These are phyloP conservation scores for Venturia canescens DNA, from an alignment of 1,140 invertebrate genomes.

Conservation along the genomic window DNA sequence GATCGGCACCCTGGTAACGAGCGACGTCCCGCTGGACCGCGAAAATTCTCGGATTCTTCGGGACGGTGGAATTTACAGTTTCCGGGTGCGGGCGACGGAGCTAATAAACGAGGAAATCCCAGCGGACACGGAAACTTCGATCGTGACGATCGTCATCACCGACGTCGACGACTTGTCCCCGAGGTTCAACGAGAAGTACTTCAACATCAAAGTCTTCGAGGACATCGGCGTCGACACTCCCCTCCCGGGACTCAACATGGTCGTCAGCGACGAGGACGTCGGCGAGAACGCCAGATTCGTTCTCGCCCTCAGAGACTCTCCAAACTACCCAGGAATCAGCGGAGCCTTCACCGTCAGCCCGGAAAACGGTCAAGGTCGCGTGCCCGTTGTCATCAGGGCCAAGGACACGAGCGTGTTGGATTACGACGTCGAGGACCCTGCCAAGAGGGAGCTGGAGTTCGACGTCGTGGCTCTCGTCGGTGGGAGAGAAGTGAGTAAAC, in stretches of 20 bases:
- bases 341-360: conserved; percentile 83
- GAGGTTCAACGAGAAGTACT: conserved; percentile 83
- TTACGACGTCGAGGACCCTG: conserved; percentile 82
- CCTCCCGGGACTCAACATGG: conserved; percentile 84
- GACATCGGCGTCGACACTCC: conserved; percentile 84
- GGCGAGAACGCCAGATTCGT: conserved; percentile 87
- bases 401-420: conserved; percentile 82
- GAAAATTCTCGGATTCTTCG: conserved; percentile 85
- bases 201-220: conserved; percentile 86
- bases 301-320: conserved; percentile 80
- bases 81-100: conserved; percentile 85
- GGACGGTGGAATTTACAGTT: conserved; percentile 88
- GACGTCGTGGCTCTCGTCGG: conserved; percentile 84
- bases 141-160: conserved; percentile 87
- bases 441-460: conserved; percentile 81
- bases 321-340: conserved; percentile 78
- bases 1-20: conserved; percentile 79
- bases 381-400: conserved; percentile 86
- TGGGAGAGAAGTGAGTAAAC: conserved; percentile 74
- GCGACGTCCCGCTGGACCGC: conserved; percentile 82
- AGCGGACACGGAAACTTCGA: conserved; percentile 82
- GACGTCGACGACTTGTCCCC: conserved; percentile 91
- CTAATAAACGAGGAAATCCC: conserved; percentile 84
- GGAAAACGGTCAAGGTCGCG: conserved; percentile 82
- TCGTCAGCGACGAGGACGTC: conserved; percentile 86